Percentiles rank a stretch among this genome's conserved stretches.
Evolutionary conservation across 1,140 invertebrate genomes (phyloP).

Genomic region (Myzus persicae): DNA sequence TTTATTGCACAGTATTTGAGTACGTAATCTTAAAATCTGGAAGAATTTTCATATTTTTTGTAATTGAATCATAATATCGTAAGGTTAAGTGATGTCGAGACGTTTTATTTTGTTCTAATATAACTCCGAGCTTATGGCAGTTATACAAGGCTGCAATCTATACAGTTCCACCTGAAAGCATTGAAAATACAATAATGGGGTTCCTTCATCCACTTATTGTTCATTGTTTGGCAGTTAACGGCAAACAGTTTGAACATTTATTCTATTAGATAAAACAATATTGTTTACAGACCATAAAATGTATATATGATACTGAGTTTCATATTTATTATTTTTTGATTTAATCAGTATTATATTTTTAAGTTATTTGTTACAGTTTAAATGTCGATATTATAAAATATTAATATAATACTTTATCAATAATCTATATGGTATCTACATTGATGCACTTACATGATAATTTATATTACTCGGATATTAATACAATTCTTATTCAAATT

Average conservation of each 20-base stretch:
- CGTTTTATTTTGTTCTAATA: background rate
- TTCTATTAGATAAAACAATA: constrained; percentile 13
- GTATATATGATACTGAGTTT: background rate
- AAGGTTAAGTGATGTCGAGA: background rate
- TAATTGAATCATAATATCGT: background rate
- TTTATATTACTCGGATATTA: background rate
- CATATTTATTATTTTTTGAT: background rate
- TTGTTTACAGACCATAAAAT: constrained; percentile 18
- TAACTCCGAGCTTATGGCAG: background rate
- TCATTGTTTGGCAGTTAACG: constrained; percentile 26
- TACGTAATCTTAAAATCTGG: too few species aligned
- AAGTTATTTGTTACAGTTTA: background rate
- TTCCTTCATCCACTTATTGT: constrained; percentile 6
- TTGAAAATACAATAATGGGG: background rate
- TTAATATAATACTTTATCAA: background rate
- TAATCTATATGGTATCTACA: background rate
- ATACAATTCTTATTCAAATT: background rate
- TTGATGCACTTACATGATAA: background rate
- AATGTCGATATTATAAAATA: background rate
- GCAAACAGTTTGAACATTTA: background rate
- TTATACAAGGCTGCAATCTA: background rate
- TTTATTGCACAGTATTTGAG: too few species aligned
- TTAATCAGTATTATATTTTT: background rate
- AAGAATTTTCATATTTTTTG: background rate
- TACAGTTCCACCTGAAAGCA: constrained; percentile 31